Conservation (phyloP, 2,888 invertebrate genomes). For the Gymnocheta viridis region DNA sequence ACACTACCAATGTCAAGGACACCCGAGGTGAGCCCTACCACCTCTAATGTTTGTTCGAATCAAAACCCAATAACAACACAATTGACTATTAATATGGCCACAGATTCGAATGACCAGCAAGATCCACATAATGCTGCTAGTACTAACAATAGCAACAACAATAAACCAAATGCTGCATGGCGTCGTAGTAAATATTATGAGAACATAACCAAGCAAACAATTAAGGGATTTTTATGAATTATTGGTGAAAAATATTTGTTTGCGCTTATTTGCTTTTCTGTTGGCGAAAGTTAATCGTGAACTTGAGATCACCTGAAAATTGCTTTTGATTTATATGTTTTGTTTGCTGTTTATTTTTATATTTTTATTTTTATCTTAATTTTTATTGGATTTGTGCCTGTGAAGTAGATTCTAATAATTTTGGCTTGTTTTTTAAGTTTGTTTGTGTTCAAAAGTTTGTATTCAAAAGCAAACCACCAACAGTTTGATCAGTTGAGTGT, state of each 20-base stretch:
- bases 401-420: slow-evolving; percentile 1
- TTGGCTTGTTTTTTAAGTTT: slow-evolving; percentile 2
- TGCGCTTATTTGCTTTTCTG: not conserved
- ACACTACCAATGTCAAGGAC: slow-evolving; percentile 73
- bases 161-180: slow-evolving; percentile 81
- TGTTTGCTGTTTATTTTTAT: slow-evolving; percentile 17
- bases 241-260: not conserved
- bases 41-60: slow-evolving; percentile 52
- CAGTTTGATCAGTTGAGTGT: not conserved
- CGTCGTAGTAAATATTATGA: slow-evolving; percentile 83
- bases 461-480: not conserved
- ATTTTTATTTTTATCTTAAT: not conserved
- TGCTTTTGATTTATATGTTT: slow-evolving; percentile 43
- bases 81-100: slow-evolving; percentile 36
- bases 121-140: slow-evolving; percentile 51
- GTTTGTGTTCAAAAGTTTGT: slow-evolving; percentile 6
- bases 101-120: slow-evolving; percentile 13
- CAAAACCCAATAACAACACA: slow-evolving; percentile 52
- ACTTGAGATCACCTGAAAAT: slow-evolving; percentile 28
- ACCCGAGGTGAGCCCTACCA: slow-evolving; percentile 78
- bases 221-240: slow-evolving; percentile 83
- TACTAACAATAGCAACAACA: slow-evolving; percentile 69
- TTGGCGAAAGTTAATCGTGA: slow-evolving; percentile 37
- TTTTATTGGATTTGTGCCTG: slow-evolving; percentile 3
- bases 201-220: slow-evolving; percentile 84